Conservation (phyloP, 2,888 invertebrate species). For the Elaeidobius kamerunicus region DNA sequence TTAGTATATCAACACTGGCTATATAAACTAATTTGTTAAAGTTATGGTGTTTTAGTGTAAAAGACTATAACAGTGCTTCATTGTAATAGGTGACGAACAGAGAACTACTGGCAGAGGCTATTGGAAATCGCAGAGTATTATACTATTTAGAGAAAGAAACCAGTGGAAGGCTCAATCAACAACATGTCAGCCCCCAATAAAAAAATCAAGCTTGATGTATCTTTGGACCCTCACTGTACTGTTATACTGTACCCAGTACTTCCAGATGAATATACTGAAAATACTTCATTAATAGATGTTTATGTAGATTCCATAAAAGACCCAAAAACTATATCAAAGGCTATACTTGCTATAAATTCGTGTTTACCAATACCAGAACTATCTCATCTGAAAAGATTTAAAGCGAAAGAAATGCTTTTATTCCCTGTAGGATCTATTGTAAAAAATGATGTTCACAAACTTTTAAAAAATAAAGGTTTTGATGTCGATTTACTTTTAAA, state of each 20-base stretch:
- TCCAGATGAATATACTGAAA: constrained; percentile 36
- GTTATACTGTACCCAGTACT: constrained; percentile 35
- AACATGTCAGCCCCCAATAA: constrained; percentile 32
- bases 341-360: constrained; percentile 59
- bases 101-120: constrained; percentile 7
- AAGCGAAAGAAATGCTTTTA: constrained; percentile 59
- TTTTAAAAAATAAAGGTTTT: constrained; percentile 51
- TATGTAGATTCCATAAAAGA: constrained; percentile 61
- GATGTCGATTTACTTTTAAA: constrained; percentile 54
- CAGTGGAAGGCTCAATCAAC: background rate
- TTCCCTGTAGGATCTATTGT: constrained; percentile 42
- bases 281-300: constrained; percentile 52
- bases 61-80: constrained; percentile 15
- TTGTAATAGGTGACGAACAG: constrained; percentile 8
- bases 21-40: too few relatives aligned
- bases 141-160: background rate
- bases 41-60: background rate
- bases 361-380: constrained; percentile 59
- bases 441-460: constrained; percentile 38
- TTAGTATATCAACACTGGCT: too few relatives aligned
- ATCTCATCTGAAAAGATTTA: constrained; percentile 72
- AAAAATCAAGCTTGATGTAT: constrained; percentile 37
- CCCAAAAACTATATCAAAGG: constrained; percentile 59
- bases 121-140: background rate
- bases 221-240: background rate